These are phyloP conservation scores for Malurus elegans DNA, from an alignment of 2,113 vertebrate species.

Conservation along the genomic window DNA sequence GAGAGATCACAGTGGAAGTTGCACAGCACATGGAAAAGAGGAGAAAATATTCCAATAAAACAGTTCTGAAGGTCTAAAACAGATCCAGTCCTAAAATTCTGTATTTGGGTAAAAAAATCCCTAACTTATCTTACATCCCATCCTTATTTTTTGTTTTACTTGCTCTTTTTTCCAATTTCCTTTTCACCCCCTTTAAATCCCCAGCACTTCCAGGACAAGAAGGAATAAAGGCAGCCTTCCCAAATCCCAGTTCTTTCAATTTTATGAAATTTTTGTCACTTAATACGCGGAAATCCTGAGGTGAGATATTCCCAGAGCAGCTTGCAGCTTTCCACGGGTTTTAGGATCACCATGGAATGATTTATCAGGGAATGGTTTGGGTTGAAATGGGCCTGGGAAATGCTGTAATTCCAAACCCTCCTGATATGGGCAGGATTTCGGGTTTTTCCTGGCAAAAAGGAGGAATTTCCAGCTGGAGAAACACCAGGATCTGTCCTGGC, in stretches of 20 bases:
- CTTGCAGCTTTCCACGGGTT: not conserved
- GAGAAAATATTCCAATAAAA: not conserved
- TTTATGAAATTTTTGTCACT: fast-evolving
- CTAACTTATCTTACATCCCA: not conserved
- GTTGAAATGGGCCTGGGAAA: not conserved
- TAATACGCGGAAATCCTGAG: not conserved
- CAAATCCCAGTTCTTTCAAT: not conserved
- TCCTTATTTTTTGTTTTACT: not conserved
- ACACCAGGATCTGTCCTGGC: not conserved
- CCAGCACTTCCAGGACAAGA: not conserved
- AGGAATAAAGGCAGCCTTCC: not conserved
- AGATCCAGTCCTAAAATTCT: not conserved
- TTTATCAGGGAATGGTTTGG: not conserved
- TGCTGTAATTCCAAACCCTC: not conserved
- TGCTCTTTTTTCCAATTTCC: not conserved
- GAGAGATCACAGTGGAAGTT: not conserved
- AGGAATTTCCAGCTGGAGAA: not conserved
- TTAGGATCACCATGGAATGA: not conserved
- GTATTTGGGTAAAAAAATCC: not conserved
- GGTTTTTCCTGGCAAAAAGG: not conserved
- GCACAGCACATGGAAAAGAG: not conserved
- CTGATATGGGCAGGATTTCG: not conserved
- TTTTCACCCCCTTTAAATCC: not conserved
- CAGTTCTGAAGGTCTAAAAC: not conserved
- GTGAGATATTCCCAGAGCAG: not conserved